Percentiles rank a stretch among this genome's conserved stretches.
phyloP scores from a whole-genome alignment of 2,113 vertebrate genomes.

The Natator depressus region DNA sequence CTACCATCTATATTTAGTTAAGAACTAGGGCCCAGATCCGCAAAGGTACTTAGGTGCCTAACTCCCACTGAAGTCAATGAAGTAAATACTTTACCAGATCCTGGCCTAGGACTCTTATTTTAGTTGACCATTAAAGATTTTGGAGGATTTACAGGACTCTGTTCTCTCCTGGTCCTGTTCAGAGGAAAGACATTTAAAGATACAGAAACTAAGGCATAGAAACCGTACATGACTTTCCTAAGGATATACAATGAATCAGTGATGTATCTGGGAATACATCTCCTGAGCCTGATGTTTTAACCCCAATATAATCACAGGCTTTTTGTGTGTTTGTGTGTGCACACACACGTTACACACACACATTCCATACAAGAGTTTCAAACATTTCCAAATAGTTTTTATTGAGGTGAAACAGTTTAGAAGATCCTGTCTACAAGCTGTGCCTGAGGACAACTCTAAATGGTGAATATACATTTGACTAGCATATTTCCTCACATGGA shows the following conservation, averaged over 20 bases:
- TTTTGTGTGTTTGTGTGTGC: neutral
- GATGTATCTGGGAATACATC: neutral
- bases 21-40: neutral
- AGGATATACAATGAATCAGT: neutral
- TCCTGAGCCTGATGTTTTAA: neutral
- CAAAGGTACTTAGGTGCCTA: too few species aligned
- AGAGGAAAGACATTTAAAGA: neutral
- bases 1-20: neutral
- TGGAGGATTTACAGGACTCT: neutral
- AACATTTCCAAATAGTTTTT: too few species aligned
- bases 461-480: neutral
- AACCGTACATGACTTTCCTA: neutral
- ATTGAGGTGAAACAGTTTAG: neutral
- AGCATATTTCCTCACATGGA: neutral
- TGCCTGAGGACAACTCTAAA: neutral
- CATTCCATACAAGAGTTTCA: neutral
- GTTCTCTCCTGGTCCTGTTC: neutral
- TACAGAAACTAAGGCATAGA: neutral
- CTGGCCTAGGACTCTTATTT: neutral
- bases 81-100: too few species aligned
- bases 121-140: neutral
- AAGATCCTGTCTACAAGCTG: neutral
- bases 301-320: neutral
- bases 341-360: neutral
- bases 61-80: too few species aligned